These are phyloP conservation scores for Cacoxenus indagator DNA, from an alignment of 2,888 invertebrate genomes.

Conservation along the genomic window DNA sequence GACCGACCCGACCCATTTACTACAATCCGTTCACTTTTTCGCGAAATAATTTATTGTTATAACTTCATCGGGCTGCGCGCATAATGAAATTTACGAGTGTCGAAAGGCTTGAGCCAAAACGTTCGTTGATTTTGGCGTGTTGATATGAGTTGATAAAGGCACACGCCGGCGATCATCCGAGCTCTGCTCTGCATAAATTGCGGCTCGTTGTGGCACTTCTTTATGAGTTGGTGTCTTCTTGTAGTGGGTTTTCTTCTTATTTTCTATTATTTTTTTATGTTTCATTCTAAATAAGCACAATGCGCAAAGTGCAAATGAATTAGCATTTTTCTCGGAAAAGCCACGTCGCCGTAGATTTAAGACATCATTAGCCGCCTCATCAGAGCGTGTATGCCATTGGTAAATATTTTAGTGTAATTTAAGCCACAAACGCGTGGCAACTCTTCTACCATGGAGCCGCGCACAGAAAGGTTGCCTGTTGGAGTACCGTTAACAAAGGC, in stretches of 20 bases:
- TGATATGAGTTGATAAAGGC: not conserved
- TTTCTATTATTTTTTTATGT: not conserved
- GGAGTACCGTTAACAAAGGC: conserved; percentile 15
- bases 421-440: not conserved
- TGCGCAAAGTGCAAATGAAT: conserved; percentile 20
- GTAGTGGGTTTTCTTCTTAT: not conserved
- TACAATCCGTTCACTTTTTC: conserved; percentile 12
- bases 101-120: not conserved
- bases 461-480: not conserved
- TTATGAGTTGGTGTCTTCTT: not conserved
- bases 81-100: not conserved
- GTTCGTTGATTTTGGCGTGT: not conserved
- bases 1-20: conserved; percentile 11
- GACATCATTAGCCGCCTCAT: conserved; percentile 9
- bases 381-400: conserved; percentile 6
- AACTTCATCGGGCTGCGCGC: conserved; percentile 8
- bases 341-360: not conserved
- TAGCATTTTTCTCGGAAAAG: conserved; percentile 12
- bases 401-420: conserved; percentile 18
- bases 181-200: not conserved
- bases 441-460: too few relatives aligned
- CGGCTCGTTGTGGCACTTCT: not conserved
- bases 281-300: not conserved
- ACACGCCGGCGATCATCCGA: not conserved
- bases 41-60: conserved; percentile 7